phyloP scores from a whole-genome alignment of 2,113 vertebrate genomes.

The Okapia johnstoni region DNA sequence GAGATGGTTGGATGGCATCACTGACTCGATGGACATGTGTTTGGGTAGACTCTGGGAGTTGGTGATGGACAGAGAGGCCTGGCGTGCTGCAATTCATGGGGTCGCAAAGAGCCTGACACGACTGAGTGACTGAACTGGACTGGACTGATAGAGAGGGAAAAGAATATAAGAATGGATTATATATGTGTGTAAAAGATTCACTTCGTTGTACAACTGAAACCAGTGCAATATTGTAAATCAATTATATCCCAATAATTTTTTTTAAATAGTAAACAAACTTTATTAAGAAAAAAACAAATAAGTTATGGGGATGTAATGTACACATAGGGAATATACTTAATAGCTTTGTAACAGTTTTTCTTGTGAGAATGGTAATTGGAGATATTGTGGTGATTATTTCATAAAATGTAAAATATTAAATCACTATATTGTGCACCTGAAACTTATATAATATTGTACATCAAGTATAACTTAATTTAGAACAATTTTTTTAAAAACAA shows the following conservation, averaged over 20 bases:
- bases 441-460: not conserved
- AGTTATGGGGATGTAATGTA: not conserved
- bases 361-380: not conserved
- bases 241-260: not conserved
- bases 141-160: not conserved
- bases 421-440: not conserved
- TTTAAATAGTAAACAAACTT: not conserved
- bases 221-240: not conserved
- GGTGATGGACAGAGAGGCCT: too few species aligned
- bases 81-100: too few species aligned
- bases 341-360: not conserved
- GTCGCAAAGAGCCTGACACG: too few species aligned
- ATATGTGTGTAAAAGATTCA: not conserved
- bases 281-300: not conserved
- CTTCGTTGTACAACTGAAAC: not conserved
- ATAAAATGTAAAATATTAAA: not conserved
- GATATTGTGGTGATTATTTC: not conserved
- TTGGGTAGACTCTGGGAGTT: too few species aligned
- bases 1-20: too few species aligned
- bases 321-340: not conserved
- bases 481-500: not conserved
- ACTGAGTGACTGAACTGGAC: too few species aligned
- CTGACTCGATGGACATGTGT: too few species aligned
- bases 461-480: not conserved
- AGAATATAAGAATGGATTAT: not conserved